These are phyloP conservation scores for Craniophora ligustri DNA, from an alignment of 2,888 invertebrate species.

Conservation along the genomic window DNA sequence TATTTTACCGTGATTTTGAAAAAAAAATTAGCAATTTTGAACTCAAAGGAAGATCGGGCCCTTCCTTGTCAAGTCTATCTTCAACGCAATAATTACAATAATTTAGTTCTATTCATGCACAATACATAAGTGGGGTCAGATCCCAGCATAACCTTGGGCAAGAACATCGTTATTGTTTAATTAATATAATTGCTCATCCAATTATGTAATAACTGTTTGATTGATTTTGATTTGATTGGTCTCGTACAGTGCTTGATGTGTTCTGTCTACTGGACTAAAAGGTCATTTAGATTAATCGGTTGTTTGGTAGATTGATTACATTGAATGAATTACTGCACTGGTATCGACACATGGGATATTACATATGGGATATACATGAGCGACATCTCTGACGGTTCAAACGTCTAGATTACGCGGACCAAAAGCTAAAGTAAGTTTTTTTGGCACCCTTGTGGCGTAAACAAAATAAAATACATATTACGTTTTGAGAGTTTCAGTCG, in stretches of 20 bases:
- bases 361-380: too few relatives aligned
- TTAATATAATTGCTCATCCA: constrained; percentile 31
- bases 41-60: too few relatives aligned
- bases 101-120: background rate
- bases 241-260: background rate
- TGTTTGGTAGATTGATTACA: background rate
- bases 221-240: constrained; percentile 26
- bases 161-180: constrained; percentile 7
- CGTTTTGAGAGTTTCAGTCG: too few relatives aligned
- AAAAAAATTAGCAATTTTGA: too few relatives aligned
- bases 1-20: too few relatives aligned
- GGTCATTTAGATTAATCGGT: background rate
- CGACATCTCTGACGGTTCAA: too few relatives aligned
- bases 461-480: too few relatives aligned
- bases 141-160: constrained; percentile 12
- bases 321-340: background rate
- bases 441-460: too few relatives aligned
- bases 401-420: too few relatives aligned
- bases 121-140: background rate
- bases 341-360: too few relatives aligned
- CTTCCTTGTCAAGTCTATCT: too few relatives aligned
- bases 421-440: too few relatives aligned
- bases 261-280: background rate
- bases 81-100: background rate
- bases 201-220: constrained; percentile 24